A percentile compares a stretch with the other conserved stretches of the same genome.
These are phyloP conservation scores for Columbina picui DNA, from an alignment of 2,113 vertebrate species.

Conservation along the genomic window DNA sequence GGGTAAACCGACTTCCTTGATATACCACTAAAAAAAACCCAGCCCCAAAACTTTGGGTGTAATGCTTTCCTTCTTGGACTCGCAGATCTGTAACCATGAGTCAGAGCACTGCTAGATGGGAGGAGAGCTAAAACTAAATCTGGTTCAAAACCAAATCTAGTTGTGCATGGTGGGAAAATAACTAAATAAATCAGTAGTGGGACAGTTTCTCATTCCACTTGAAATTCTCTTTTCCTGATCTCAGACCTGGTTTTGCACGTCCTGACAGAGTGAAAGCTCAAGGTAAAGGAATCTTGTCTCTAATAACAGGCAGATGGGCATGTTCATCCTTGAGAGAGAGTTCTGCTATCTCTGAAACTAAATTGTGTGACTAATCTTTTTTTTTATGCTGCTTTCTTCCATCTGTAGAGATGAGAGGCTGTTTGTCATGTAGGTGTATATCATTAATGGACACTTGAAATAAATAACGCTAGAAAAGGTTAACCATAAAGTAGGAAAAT, in stretches of 20 bases:
- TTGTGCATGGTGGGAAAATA: background rate
- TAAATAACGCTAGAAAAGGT: background rate
- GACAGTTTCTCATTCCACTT: background rate
- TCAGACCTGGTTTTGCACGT: background rate
- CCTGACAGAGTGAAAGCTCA: background rate
- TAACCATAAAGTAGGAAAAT: background rate
- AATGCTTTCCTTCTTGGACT: slow-evolving; percentile 15
- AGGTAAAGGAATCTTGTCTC: background rate
- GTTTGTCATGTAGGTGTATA: background rate
- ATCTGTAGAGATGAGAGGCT: background rate
- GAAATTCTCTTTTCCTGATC: background rate
- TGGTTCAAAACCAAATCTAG: background rate
- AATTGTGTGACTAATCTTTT: background rate
- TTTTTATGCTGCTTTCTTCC: background rate
- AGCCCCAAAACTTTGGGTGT: background rate
- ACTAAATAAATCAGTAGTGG: background rate
- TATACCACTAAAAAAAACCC: background rate
- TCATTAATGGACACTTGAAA: background rate
- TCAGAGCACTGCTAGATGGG: background rate
- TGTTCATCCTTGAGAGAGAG: background rate
- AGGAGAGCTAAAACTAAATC: slow-evolving; percentile 2
- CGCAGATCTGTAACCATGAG: background rate
- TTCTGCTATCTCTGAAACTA: background rate
- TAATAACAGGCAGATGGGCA: background rate
- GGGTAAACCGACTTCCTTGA: background rate